Conservation (phyloP, 2,797 vertebrate genomes). For the Sebastes glaucus region DNA sequence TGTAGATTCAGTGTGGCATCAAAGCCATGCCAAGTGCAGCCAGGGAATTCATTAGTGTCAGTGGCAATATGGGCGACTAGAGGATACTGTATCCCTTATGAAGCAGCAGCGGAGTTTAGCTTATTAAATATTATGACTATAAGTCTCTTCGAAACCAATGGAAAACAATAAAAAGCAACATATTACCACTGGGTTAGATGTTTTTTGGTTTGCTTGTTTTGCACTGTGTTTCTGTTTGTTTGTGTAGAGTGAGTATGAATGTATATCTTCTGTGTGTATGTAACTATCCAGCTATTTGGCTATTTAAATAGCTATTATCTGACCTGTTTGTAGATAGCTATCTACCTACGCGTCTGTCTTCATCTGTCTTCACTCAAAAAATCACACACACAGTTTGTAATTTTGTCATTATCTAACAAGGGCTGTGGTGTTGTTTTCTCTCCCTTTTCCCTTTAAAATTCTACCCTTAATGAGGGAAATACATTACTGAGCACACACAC, state of each 20-base stretch:
- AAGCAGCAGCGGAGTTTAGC: slow-evolving; percentile 30
- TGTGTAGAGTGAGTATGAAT: not conserved
- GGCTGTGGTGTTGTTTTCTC: slow-evolving; percentile 22
- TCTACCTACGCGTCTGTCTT: not conserved
- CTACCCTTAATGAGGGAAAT: slow-evolving; percentile 54
- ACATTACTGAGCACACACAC: slow-evolving; percentile 27
- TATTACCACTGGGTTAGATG: not conserved
- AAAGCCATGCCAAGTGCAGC: slow-evolving; percentile 48
- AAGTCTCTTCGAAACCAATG: slow-evolving; percentile 16
- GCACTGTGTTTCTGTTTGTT: not conserved
- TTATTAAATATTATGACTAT: slow-evolving; percentile 47
- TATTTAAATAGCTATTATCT: not conserved
- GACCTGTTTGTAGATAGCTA: not conserved
- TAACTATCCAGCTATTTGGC: not conserved
- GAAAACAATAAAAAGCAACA: not conserved
- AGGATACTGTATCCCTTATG: slow-evolving; percentile 24
- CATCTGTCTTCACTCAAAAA: slow-evolving; percentile 19
- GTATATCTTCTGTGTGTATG: not conserved
- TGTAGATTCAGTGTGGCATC: slow-evolving; percentile 64
- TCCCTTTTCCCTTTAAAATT: slow-evolving; percentile 26
- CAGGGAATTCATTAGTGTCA: slow-evolving; percentile 66
- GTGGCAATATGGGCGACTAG: slow-evolving; percentile 42
- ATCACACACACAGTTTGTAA: not conserved
- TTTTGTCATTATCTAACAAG: slow-evolving; percentile 37
- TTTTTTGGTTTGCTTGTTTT: not conserved